Evolutionary conservation across 1,140 invertebrate species (phyloP).

Genomic region (Cataglyphis hispanica): DNA sequence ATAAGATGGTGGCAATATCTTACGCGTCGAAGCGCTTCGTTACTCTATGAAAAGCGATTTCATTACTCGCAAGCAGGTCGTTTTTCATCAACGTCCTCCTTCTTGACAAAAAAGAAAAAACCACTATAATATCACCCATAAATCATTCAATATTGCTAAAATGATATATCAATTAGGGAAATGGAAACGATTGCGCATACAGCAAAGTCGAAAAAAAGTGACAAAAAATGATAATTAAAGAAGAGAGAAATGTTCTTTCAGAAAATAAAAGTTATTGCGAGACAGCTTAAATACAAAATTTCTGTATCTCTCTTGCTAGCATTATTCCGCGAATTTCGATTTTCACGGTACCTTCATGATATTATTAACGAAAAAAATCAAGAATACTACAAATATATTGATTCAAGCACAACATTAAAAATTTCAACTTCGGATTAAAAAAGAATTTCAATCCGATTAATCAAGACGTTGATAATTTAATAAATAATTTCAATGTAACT

Average conservation of each 20-base stretch:
- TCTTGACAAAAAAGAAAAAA: constrained; percentile 15
- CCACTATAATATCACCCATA: constrained; percentile 48
- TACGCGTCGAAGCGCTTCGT: constrained; percentile 67
- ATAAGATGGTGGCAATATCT: constrained; percentile 71
- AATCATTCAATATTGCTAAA: constrained; percentile 57
- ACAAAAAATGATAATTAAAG: constrained; percentile 34
- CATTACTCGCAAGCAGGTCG: constrained; percentile 55
- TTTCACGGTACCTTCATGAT: not conserved
- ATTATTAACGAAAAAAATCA: not conserved
- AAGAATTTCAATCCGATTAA: not conserved
- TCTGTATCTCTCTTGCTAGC: too few species aligned
- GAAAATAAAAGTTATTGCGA: constrained; percentile 38
- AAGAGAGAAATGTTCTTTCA: not conserved
- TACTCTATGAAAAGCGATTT: constrained; percentile 59
- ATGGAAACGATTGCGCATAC: constrained; percentile 20
- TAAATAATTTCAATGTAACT: not conserved
- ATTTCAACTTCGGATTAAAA: not conserved
- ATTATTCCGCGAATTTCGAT: not conserved
- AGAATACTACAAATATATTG: too few species aligned
- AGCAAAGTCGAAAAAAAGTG: not conserved
- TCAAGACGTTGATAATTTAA: not conserved
- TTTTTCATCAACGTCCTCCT: constrained; percentile 70
- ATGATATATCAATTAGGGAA: constrained; percentile 69
- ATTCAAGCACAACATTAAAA: too few species aligned
- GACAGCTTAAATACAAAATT: not conserved